Evolutionary conservation across 2,113 vertebrate genomes (phyloP).

Genomic region (Pheucticus melanocephalus): DNA sequence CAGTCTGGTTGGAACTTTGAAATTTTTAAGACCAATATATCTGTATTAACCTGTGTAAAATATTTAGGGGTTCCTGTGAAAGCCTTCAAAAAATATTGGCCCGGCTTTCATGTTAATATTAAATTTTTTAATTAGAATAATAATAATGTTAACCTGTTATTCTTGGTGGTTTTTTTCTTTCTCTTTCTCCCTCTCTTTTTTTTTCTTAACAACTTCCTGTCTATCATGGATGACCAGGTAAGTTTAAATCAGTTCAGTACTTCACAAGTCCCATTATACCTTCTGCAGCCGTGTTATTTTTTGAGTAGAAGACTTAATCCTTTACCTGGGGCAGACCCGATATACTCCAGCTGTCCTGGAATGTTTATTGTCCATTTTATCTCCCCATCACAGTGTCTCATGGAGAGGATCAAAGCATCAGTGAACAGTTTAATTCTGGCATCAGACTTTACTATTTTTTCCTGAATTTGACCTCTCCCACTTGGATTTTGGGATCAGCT

Average conservation of each 20-base stretch:
- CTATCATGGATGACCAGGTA: not conserved
- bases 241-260: not conserved
- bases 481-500: not conserved
- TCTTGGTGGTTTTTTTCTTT: not conserved
- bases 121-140: not conserved
- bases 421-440: not conserved
- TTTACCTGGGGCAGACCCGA: not conserved
- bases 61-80: not conserved
- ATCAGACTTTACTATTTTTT: not conserved
- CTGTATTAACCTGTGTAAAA: not conserved
- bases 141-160: not conserved
- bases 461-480: not conserved
- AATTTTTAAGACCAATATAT: not conserved
- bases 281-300: not conserved
- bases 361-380: slow-evolving; percentile 6
- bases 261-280: not conserved
- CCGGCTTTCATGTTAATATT: not conserved
- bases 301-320: not conserved
- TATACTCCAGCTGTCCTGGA: not conserved
- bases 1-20: not conserved
- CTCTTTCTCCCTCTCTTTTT: not conserved
- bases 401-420: not conserved
- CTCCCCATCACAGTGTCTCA: not conserved
- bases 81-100: not conserved
- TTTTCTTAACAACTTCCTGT: not conserved